phyloP scores from a whole-genome alignment of 1,140 invertebrate species.

The Diorhabda elongata region DNA sequence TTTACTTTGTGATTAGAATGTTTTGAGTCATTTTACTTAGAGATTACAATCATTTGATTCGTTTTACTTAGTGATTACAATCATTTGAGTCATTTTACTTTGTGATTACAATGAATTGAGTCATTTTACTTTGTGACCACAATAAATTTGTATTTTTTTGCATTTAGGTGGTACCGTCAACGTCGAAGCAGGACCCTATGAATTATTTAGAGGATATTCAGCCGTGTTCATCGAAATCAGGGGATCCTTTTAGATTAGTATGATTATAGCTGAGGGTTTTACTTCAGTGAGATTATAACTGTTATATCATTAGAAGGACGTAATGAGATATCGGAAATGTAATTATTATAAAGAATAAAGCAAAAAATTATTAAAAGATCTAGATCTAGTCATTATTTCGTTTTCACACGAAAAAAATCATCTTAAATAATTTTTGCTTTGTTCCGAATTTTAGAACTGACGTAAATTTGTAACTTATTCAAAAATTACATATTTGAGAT shows the following conservation, averaged over 20 bases:
- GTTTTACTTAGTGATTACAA: no score
- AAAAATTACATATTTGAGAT: not conserved
- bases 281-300: constrained; percentile 22
- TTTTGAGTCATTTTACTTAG: no score
- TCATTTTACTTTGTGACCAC: no score
- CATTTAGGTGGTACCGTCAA: constrained; percentile 34
- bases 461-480: not conserved
- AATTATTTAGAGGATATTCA: constrained; percentile 45
- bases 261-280: constrained; percentile 32
- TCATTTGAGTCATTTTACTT: no score
- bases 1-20: no score
- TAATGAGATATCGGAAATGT: not conserved
- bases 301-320: constrained; percentile 21
- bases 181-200: constrained; percentile 38
- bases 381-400: not conserved
- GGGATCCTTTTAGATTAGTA: constrained; percentile 36
- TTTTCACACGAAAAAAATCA: not conserved
- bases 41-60: no score
- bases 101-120: no score
- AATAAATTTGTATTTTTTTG: no score
- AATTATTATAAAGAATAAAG: not conserved
- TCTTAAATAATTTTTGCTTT: not conserved
- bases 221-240: constrained; percentile 45
- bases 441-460: not conserved
- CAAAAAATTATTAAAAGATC: not conserved